Evolutionary conservation across 2,113 vertebrate species (phyloP), one percentile per base, ranked within the genome.

Genomic region (Pterophyllum scalare): DNA sequence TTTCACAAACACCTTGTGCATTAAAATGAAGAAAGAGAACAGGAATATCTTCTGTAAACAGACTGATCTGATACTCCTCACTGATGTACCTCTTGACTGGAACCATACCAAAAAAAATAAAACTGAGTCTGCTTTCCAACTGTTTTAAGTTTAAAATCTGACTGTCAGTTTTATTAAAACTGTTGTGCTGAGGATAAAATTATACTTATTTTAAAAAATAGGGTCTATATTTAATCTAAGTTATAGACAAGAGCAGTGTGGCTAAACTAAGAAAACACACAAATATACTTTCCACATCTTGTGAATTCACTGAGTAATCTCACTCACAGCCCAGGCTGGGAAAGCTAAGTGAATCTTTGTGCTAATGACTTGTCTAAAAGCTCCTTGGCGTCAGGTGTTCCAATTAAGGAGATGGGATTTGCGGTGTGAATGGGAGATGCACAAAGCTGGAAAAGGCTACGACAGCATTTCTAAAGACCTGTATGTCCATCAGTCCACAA

Each of bases 1-100:
- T 89, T 92, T 91, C 86, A 91, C 80, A 84, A 82, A 85, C 91
- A 92, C 80, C 67, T 85, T 86, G 26, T 28, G 82, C 88, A 91
- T 94, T 92, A 89, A 88, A 91, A 93, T 87, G 65, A 86, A 87
- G 82, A 72, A 91, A 72, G 83, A 81, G 61, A 87, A 82, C 52
- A 6, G 62, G 79, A 85, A 84, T 81, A 79, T 59, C 54, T 86
- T 91, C 56, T 57, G 80, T 85, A 92, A 90, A 91, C 87, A 89
- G 35, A 80, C 54, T 20, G 12, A 52, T 67, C 43, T 22, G 19
- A 28, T 35, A 54, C 67, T 76, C 64, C 75, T 85, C 57, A n/a
- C 64, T 59, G 35, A 56, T 78, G 15, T 78, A 26, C 61, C 24
- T 54, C 67, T 77, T 58, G 31, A 83, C 75, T 49, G 35, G 35